These are phyloP conservation scores for Elmis aenea DNA, from an alignment of 2,888 invertebrate genomes.

Conservation along the genomic window DNA sequence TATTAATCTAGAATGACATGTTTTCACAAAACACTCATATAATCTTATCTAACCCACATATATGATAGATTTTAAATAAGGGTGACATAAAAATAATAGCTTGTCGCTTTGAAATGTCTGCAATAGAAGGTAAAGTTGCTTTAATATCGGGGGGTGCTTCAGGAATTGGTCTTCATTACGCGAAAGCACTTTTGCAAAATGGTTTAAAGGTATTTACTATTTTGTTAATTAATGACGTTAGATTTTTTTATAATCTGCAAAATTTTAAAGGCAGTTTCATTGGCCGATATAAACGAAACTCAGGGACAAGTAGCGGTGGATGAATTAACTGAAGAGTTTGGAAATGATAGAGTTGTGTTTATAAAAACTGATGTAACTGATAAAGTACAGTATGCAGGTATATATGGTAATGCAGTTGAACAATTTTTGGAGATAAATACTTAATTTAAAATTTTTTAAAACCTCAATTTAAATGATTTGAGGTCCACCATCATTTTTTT, in stretches of 20 bases:
- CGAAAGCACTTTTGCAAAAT: slow-evolving; percentile 23
- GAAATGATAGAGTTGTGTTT: slow-evolving; percentile 60
- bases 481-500: too few relatives aligned
- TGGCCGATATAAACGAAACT: slow-evolving; percentile 19
- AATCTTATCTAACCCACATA: too few relatives aligned
- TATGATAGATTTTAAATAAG: too few relatives aligned
- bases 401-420: too few relatives aligned
- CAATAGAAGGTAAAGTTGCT: slow-evolving; percentile 25
- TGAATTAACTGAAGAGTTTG: slow-evolving; percentile 56
- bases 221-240: slow-evolving; percentile 1
- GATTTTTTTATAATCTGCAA: slow-evolving; percentile 2
- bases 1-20: too few relatives aligned
- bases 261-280: slow-evolving; percentile 19
- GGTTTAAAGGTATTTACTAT: slow-evolving; percentile 23
- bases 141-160: slow-evolving; percentile 30
- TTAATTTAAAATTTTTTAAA: too few relatives aligned
- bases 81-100: too few relatives aligned
- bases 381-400: slow-evolving; percentile 66
- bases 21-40: too few relatives aligned
- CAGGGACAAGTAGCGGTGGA: slow-evolving; percentile 58
- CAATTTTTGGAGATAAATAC: too few relatives aligned
- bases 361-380: slow-evolving; percentile 67
- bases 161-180: slow-evolving; percentile 26
- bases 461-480: too few relatives aligned
- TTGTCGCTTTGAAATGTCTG: too few relatives aligned